Evolutionary conservation across 2,888 invertebrate genomes (phyloP).

Genomic region (Orthosia incerta): DNA sequence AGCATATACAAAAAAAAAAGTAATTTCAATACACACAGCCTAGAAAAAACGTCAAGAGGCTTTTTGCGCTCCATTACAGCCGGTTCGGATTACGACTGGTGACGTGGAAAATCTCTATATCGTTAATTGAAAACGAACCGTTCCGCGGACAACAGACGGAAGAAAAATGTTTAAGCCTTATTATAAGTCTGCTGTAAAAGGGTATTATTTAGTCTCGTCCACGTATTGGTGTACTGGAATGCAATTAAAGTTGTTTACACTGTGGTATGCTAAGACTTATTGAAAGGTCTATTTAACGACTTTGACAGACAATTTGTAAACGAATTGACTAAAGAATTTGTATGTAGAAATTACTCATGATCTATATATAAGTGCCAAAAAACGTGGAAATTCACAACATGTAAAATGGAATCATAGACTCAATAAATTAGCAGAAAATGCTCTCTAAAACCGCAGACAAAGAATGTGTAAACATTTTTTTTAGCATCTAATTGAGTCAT

Average conservation of each 20-base stretch:
- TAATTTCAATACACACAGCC: slow-evolving; percentile 58
- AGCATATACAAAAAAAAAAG: slow-evolving; percentile 45
- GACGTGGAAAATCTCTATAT: slow-evolving; percentile 81
- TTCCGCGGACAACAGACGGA: slow-evolving; percentile 58
- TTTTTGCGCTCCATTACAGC: slow-evolving; percentile 77
- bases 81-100: slow-evolving; percentile 72
- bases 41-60: slow-evolving; percentile 66
- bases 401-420: slow-evolving; percentile 28
- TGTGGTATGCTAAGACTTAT: background rate
- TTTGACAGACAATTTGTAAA: slow-evolving; percentile 10
- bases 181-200: slow-evolving; percentile 23
- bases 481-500: slow-evolving; percentile 47
- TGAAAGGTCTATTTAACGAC: background rate
- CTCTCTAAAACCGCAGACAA: slow-evolving; percentile 45
- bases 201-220: slow-evolving; percentile 5
- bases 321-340: background rate
- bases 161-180: slow-evolving; percentile 46
- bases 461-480: slow-evolving; percentile 49
- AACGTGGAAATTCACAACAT: background rate
- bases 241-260: slow-evolving; percentile 12
- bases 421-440: slow-evolving; percentile 37
- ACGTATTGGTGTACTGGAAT: background rate
- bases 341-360: background rate
- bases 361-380: background rate
- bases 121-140: slow-evolving; percentile 84